Evolutionary conservation across 2,113 vertebrate genomes (phyloP), one percentile per base, ranked within the genome.

Genomic region (Macquaria ambigua): DNA sequence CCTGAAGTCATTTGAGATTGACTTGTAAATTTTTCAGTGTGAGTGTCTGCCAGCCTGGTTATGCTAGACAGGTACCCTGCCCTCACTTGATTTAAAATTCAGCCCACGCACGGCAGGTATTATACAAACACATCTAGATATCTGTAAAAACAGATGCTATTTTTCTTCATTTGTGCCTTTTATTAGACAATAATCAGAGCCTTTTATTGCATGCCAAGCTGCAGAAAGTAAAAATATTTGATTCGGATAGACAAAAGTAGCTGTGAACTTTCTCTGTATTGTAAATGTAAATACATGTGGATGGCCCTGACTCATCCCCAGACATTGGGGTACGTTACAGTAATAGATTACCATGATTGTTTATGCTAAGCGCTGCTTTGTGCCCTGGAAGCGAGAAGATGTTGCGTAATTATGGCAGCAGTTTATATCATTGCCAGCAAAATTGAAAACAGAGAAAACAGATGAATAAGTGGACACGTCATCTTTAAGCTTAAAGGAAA

Each of bases 301-400:
- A 55, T 23, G 66, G 37, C 41, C 21, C 55, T 87, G 79, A 86
- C 83, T 91, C 80, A 87, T 87, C 69, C 43, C 39, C 53, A 83
- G 62, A 82, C 85, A 63, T 67, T n/a, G n/a, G n/a, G n/a, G n/a
- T n/a, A n/a, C n/a, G 83, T 55, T 63, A 73, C 83, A n/a, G 72
- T 83, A 85, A 87, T 64, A 89, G 71, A 88, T 89, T 66, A 62
- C 64, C 64, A n/a, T 41, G 63, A 76, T 78, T 81, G 79, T 86
- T 93, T 85, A 78, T 69, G 53, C 61, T 63, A 66, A 43, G 61
- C n/a, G 14, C 43, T 62, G 75, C 72, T 83, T 86, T 81, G 73
- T 84, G 77, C 41, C 23, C 77, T 25, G 15, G 21, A 86, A 83
- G 50, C 69, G 74, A 55, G 55, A 64, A 7, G 59, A 79, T 41